These are phyloP conservation scores for Ophioninae sp. DNA, from an alignment of 2,888 invertebrate genomes.

Conservation along the genomic window DNA sequence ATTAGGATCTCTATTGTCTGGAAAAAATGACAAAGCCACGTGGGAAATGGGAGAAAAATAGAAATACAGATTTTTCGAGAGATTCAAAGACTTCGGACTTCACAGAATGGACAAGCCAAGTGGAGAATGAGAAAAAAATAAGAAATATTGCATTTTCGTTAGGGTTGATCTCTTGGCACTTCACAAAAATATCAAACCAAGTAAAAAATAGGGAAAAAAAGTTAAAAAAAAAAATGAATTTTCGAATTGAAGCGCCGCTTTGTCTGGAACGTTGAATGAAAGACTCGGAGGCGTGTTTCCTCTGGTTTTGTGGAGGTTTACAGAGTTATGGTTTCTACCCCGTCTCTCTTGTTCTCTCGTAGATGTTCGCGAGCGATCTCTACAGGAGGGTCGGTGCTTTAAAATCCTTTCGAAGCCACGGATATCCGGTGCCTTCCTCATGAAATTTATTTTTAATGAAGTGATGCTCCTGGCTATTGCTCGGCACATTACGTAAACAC, in stretches of 20 bases:
- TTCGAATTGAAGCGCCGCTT: constrained; percentile 27
- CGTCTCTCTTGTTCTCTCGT: constrained; percentile 30
- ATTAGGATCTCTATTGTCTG: too few species aligned
- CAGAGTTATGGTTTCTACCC: constrained; percentile 73
- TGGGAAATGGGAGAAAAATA: too few species aligned
- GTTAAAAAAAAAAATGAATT: too few species aligned
- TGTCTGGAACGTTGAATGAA: constrained; percentile 31
- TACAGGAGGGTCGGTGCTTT: constrained; percentile 67
- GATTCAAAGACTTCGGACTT: too few species aligned
- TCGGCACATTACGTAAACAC: constrained; percentile 28
- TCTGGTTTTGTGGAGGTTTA: constrained; percentile 55
- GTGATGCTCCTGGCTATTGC: constrained; percentile 75
- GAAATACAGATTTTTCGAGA: too few species aligned
- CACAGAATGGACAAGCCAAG: neutral
- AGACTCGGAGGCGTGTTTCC: constrained; percentile 28
- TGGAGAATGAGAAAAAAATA: constrained; percentile 41
- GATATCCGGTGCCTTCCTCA: constrained; percentile 81
- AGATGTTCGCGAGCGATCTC: constrained; percentile 23
- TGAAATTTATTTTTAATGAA: constrained; percentile 83
- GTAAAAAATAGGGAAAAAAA: too few species aligned
- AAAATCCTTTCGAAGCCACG: constrained; percentile 81
- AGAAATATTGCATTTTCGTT: constrained; percentile 46
- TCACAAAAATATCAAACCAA: too few species aligned
- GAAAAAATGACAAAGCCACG: too few species aligned
- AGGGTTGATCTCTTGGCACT: too few species aligned